phyloP scores from a whole-genome alignment of 2,888 invertebrate species.

The Sarcophaga carnaria region DNA sequence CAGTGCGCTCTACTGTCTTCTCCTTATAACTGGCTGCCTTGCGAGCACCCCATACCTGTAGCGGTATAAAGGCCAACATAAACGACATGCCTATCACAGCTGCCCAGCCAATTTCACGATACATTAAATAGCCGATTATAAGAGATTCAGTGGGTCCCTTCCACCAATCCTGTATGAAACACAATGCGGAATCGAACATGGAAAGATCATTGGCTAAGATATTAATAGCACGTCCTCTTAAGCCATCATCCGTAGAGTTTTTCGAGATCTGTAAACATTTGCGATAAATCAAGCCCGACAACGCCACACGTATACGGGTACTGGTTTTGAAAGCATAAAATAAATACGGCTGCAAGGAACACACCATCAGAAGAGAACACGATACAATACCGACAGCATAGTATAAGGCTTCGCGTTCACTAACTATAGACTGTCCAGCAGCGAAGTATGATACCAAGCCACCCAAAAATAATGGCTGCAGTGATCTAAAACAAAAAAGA shows the following conservation, averaged over 20 bases:
- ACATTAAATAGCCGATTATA: constrained; percentile 83
- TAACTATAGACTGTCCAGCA: constrained; percentile 82
- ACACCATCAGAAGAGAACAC: constrained; percentile 83
- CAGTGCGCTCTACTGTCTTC: constrained; percentile 90
- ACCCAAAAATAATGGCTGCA: constrained; percentile 86
- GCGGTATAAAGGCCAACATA: constrained; percentile 88
- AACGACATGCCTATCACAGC: constrained; percentile 88
- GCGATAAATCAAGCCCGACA: constrained; percentile 88
- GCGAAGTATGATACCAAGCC: constrained; percentile 86
- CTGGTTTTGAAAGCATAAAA: constrained; percentile 88
- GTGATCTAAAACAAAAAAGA: constrained; percentile 82
- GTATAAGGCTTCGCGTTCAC: constrained; percentile 85
- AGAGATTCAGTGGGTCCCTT: constrained; percentile 89
- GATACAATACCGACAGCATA: constrained; percentile 87
- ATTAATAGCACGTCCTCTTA: constrained; percentile 90
- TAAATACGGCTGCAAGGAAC: constrained; percentile 89
- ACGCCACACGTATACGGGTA: constrained; percentile 87
- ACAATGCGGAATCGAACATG: constrained; percentile 93
- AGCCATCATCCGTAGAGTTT: constrained; percentile 91
- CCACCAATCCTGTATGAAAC: constrained; percentile 95
- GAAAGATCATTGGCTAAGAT: constrained; percentile 97
- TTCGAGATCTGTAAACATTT: constrained; percentile 89
- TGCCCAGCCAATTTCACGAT: constrained; percentile 85
- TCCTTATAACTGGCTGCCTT: constrained; percentile 86
- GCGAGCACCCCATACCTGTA: constrained; percentile 89